Conservation (phyloP, 2,113 vertebrate species). For the Nyctibius bracteatus region DNA sequence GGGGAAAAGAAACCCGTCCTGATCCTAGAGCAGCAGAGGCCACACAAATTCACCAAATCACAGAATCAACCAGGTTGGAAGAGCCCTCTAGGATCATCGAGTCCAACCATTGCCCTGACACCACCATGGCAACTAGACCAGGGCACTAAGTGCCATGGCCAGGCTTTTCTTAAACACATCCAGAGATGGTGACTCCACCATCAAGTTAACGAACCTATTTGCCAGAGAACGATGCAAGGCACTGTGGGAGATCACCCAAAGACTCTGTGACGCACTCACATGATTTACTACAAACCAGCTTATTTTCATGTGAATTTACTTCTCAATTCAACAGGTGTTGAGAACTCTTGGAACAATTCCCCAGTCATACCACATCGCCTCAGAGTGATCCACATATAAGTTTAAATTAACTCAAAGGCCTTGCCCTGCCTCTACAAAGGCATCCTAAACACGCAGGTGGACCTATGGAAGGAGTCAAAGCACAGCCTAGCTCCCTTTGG, state of each 20-base stretch:
- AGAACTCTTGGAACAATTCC: neutral
- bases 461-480: neutral
- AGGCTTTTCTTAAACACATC: too few relatives aligned
- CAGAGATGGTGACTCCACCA: too few relatives aligned
- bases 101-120: too few relatives aligned
- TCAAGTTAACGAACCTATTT: neutral
- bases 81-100: too few relatives aligned
- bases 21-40: neutral
- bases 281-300: neutral
- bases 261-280: neutral
- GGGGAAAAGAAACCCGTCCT: neutral
- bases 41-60: too few relatives aligned
- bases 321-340: neutral
- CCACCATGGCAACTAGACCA: too few relatives aligned
- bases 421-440: neutral
- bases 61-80: too few relatives aligned
- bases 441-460: neutral
- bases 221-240: neutral
- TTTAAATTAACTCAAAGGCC: neutral
- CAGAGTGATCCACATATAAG: neutral
- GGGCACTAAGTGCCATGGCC: too few relatives aligned
- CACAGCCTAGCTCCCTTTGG: neutral
- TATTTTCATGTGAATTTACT: neutral
- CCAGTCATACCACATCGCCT: fast-evolving
- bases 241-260: neutral